A percentile compares a stretch with the other conserved stretches of the same genome.
Evolutionary conservation across 2,888 invertebrate genomes (phyloP).

Genomic region (Ferrisia virgata): DNA sequence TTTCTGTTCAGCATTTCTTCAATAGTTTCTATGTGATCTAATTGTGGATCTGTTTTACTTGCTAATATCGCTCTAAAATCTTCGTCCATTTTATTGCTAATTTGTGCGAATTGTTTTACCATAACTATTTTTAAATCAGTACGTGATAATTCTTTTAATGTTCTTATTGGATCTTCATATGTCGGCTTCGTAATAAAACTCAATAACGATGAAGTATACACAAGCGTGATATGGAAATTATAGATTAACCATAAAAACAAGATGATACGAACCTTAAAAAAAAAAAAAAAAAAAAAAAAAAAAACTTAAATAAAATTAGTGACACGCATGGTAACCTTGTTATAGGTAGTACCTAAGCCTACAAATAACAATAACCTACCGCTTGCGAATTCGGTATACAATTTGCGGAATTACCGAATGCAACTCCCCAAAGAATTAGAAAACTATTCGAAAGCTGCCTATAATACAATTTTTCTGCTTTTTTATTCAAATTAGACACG

Average conservation of each 20-base stretch:
- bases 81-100: conserved; percentile 44
- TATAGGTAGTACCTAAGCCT: background rate
- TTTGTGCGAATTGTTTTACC: conserved; percentile 46
- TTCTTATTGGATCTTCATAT: conserved; percentile 43
- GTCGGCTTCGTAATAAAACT: conserved; percentile 43
- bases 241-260: conserved; percentile 46
- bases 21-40: conserved; percentile 14
- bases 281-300: background rate
- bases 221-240: conserved; percentile 45
- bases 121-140: conserved; percentile 42
- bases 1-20: conserved; percentile 31
- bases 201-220: conserved; percentile 47
- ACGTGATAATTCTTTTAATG: conserved; percentile 27
- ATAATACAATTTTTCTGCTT: conserved; percentile 29
- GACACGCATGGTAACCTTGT: background rate
- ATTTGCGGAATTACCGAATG: conserved; percentile 34
- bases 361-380: conserved; percentile 10
- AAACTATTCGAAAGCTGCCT: conserved; percentile 33
- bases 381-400: conserved; percentile 43
- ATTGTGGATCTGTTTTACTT: background rate
- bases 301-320: too few species aligned
- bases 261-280: conserved; percentile 32
- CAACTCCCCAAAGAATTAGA: conserved; percentile 41
- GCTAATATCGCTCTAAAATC: conserved; percentile 14
- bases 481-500: conserved; percentile 21